phyloP scores from a whole-genome alignment of 1,140 invertebrate species.

The Halesus radiatus region DNA sequence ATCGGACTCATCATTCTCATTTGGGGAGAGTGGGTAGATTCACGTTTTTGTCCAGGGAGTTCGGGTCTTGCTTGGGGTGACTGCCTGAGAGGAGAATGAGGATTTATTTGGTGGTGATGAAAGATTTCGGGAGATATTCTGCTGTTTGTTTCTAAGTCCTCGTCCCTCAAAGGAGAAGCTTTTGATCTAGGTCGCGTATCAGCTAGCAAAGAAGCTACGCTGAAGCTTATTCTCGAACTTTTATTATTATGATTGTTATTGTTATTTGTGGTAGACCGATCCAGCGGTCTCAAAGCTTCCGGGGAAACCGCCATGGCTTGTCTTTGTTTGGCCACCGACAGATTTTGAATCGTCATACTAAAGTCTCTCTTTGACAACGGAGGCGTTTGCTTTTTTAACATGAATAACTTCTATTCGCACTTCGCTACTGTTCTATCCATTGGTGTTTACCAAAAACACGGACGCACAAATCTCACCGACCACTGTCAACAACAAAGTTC shows the following conservation, averaged over 20 bases:
- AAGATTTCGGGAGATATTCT: conserved; percentile 62
- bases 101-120: conserved; percentile 65
- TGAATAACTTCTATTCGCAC: conserved; percentile 45
- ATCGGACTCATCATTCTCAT: conserved; percentile 61
- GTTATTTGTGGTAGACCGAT: conserved; percentile 60
- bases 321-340: conserved; percentile 64
- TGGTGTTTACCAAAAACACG: neutral
- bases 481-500: conserved; percentile 8
- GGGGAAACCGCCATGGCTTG: conserved; percentile 71
- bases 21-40: conserved; percentile 58
- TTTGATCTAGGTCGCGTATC: conserved; percentile 71
- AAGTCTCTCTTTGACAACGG: conserved; percentile 64
- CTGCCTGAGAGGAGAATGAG: conserved; percentile 66
- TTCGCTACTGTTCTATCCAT: conserved; percentile 3
- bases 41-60: conserved; percentile 64
- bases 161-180: conserved; percentile 59
- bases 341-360: conserved; percentile 71
- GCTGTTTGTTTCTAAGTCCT: conserved; percentile 63
- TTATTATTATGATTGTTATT: conserved; percentile 65
- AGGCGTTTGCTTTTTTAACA: conserved; percentile 55
- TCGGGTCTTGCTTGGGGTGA: conserved; percentile 66
- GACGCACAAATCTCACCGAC: conserved; percentile 1
- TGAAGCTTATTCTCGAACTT: conserved; percentile 76
- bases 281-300: conserved; percentile 69
- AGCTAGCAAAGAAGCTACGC: conserved; percentile 77